Evolutionary conservation across 2,888 invertebrate species (phyloP).

Genomic region (Hololepta plana): DNA sequence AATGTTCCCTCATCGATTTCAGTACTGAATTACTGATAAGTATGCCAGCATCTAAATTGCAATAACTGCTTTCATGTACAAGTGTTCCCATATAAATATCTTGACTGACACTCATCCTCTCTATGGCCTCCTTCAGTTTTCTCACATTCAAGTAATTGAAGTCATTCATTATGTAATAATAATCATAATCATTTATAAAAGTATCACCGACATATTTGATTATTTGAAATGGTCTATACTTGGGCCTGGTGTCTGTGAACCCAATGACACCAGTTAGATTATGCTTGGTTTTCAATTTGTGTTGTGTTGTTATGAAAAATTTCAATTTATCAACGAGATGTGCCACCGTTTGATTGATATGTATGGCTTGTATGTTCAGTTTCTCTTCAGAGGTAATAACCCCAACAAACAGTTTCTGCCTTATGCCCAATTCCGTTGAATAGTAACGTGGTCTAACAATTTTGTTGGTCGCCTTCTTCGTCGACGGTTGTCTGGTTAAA

Average conservation of each 20-base stretch:
- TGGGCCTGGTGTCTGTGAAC: constrained; percentile 61
- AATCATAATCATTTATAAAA: constrained; percentile 79
- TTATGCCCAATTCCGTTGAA: constrained; percentile 86
- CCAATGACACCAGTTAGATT: constrained; percentile 47
- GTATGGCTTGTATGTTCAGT: constrained; percentile 53
- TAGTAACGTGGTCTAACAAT: constrained; percentile 80
- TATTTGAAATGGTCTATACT: constrained; percentile 69
- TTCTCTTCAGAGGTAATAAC: constrained; percentile 62
- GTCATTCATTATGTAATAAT: constrained; percentile 78
- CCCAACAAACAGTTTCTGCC: constrained; percentile 74
- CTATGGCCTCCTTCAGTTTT: constrained; percentile 49
- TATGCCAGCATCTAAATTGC: constrained; percentile 66
- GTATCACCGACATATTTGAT: constrained; percentile 82
- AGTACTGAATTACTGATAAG: constrained; percentile 76
- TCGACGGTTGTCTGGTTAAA: constrained; percentile 6
- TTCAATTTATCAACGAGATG: constrained; percentile 66
- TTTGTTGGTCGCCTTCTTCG: constrained; percentile 19
- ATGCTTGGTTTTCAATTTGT: constrained; percentile 21
- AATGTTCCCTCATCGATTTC: constrained; percentile 51
- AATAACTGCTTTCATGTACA: constrained; percentile 41
- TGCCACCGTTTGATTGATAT: constrained; percentile 77
- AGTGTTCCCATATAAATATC: constrained; percentile 69
- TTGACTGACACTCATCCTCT: constrained; percentile 64
- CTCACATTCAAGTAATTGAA: constrained; percentile 69
- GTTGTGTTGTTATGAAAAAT: constrained; percentile 29